phyloP scores from a whole-genome alignment of 2,797 vertebrate genomes.

The Neosilurus mollespiculum region DNA sequence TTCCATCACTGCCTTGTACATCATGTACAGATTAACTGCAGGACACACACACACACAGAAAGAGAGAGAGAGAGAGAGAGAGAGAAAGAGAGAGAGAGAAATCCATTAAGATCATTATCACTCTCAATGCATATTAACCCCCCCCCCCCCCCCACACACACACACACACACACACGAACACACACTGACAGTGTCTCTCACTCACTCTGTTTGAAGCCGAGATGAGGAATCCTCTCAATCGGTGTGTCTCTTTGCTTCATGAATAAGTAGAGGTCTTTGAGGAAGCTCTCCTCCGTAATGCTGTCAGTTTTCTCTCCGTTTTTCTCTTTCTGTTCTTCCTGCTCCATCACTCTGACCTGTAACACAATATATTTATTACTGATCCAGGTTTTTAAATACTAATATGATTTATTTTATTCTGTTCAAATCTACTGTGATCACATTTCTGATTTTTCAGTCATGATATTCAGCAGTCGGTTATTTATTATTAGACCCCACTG shows the following conservation, averaged over 20 bases:
- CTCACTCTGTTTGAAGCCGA: conserved; percentile 80
- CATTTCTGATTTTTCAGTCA: too few relatives aligned
- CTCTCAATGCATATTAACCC: neutral
- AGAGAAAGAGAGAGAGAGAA: too few relatives aligned
- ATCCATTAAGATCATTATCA: too few relatives aligned
- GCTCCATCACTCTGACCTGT: conserved; percentile 59
- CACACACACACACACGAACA: conserved; percentile 1
- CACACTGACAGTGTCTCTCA: neutral
- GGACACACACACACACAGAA: neutral
- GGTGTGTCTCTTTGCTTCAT: conserved; percentile 76
- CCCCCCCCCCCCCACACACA: neutral
- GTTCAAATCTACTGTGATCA: neutral
- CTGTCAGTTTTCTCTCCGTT: conserved; percentile 46
- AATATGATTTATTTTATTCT: neutral
- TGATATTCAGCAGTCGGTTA: too few relatives aligned
- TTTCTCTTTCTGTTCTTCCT: conserved; percentile 46
- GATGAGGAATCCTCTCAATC: conserved; percentile 77
- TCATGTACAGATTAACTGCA: conserved; percentile 75
- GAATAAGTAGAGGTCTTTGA: conserved; percentile 72
- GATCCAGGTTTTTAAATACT: neutral
- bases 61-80: too few relatives aligned
- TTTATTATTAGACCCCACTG: too few relatives aligned
- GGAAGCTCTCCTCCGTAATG: conserved; percentile 68
- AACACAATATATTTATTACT: neutral
- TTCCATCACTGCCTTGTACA: conserved; percentile 73